Evolutionary conservation across 2,113 vertebrate genomes (phyloP).

Genomic region (Ageneiosus marmoratus): DNA sequence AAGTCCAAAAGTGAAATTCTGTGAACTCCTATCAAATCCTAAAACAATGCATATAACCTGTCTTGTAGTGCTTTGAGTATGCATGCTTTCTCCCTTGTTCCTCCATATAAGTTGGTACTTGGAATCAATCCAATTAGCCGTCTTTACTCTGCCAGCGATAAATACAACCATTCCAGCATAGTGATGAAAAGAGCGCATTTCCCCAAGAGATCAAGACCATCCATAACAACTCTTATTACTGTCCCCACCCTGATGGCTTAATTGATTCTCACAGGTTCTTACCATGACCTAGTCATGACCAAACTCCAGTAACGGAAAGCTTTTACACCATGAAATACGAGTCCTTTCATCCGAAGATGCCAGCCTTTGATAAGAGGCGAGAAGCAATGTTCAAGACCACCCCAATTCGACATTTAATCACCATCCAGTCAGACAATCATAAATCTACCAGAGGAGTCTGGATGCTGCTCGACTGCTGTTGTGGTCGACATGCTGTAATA

Average conservation of each 20-base stretch:
- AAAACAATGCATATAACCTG: conserved; percentile 23
- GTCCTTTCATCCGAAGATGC: conserved; percentile 43
- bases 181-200: conserved; percentile 65
- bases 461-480: conserved; percentile 2
- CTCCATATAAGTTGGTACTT: conserved; percentile 51
- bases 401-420: conserved; percentile 61
- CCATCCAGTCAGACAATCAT: conserved; percentile 42
- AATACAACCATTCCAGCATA: conserved; percentile 61
- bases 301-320: conserved; percentile 17
- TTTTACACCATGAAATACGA: conserved; percentile 38
- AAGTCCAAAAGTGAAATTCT: conserved; percentile 29
- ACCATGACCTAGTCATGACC: conserved; percentile 32
- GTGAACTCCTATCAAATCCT: conserved; percentile 28
- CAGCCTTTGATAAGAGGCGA: conserved; percentile 46
- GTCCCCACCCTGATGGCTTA: conserved; percentile 60
- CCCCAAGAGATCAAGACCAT: conserved; percentile 50
- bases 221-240: conserved; percentile 62
- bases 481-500: conserved; percentile 2
- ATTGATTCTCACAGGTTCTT: conserved; percentile 62
- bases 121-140: conserved; percentile 62
- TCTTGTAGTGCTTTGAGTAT: neutral
- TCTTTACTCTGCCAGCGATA: conserved; percentile 65
- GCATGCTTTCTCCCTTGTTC: conserved; percentile 8
- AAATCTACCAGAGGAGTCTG: conserved; percentile 30
- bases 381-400: conserved; percentile 42